Percentiles rank a stretch among this genome's conserved stretches.
phyloP scores from a whole-genome alignment of 2,113 vertebrate species.

The Pygoscelis antarcticus region DNA sequence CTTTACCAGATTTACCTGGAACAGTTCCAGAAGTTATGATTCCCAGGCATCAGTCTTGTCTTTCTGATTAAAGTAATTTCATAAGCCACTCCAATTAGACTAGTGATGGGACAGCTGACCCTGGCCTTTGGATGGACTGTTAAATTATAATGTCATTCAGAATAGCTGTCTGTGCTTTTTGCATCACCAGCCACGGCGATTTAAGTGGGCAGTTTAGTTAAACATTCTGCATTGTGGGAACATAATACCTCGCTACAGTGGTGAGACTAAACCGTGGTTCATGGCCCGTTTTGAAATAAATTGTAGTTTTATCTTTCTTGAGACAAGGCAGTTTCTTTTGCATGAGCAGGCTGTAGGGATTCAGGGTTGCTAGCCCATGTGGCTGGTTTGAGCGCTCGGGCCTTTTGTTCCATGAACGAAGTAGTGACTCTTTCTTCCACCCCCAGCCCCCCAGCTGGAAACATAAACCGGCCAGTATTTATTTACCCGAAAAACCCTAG shows the following conservation, averaged over 20 bases:
- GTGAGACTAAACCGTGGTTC: not conserved
- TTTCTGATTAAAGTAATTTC: constrained; percentile 34
- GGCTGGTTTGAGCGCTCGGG: not conserved
- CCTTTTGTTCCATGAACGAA: constrained; percentile 20
- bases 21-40: not conserved
- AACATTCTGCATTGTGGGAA: not conserved
- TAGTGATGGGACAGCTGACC: not conserved
- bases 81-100: not conserved
- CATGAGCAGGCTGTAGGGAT: not conserved
- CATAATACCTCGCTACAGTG: not conserved
- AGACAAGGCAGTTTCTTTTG: not conserved
- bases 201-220: not conserved
- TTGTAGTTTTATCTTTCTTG: not conserved
- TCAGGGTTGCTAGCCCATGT: not conserved
- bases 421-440: not conserved
- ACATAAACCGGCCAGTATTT: constrained; percentile 23
- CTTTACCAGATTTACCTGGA: constrained; percentile 37
- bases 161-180: not conserved
- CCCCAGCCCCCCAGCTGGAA: constrained; percentile 10
- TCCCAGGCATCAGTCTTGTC: not conserved
- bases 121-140: not conserved
- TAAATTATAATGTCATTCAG: not conserved
- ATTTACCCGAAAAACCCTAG: not conserved
- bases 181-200: not conserved
- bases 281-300: not conserved